These are phyloP conservation scores for Illadopsis cleaveri DNA, from an alignment of 2,113 vertebrate genomes.

Conservation along the genomic window DNA sequence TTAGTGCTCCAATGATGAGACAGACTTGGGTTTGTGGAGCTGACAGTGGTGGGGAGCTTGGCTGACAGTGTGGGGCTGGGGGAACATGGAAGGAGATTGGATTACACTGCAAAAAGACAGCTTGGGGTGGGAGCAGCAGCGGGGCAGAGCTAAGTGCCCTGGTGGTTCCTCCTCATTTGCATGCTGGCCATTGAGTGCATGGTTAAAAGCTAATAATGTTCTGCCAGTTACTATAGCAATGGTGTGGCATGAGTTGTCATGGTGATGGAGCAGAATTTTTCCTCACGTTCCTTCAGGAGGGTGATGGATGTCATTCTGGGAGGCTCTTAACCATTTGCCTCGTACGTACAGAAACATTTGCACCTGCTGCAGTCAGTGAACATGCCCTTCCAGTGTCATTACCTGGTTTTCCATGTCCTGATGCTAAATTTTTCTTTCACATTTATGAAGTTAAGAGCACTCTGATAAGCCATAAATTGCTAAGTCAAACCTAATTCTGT, in stretches of 20 bases:
- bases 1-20: background rate
- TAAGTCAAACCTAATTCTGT: background rate
- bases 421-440: background rate
- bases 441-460: background rate
- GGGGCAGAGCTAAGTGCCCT: fast-evolving
- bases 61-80: fast-evolving
- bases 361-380: background rate
- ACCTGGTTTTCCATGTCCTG: background rate
- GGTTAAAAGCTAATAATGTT: slow-evolving; percentile 58
- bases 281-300: background rate
- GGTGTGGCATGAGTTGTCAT: slow-evolving; percentile 71
- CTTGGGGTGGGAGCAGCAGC: background rate
- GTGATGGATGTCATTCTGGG: slow-evolving; percentile 30
- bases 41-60: background rate
- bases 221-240: slow-evolving; percentile 72
- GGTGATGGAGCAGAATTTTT: slow-evolving; percentile 59
- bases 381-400: background rate
- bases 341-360: background rate
- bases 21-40: background rate
- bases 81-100: background rate
- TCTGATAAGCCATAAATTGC: background rate
- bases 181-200: background rate
- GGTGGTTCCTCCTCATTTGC: background rate
- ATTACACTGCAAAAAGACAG: background rate
- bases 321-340: background rate